Percentiles rank a stretch among this genome's conserved stretches.
These are phyloP conservation scores for Amaurobius ferox DNA, from an alignment of 2,888 invertebrate genomes.

Conservation along the genomic window DNA sequence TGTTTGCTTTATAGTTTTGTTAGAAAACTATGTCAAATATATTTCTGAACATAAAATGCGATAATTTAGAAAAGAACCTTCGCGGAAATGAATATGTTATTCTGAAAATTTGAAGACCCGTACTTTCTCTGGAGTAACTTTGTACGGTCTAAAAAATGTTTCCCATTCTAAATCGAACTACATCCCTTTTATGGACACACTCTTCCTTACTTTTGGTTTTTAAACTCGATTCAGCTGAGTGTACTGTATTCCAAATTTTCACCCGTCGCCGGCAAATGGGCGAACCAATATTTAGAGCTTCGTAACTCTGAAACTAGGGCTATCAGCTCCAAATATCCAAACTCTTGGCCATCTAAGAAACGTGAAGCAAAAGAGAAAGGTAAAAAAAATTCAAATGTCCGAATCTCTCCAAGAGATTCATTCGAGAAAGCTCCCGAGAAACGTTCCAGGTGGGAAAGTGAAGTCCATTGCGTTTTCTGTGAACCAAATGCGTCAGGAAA, in stretches of 20 bases:
- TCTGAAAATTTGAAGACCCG: background rate
- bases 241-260: constrained; percentile 25
- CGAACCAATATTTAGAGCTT: constrained; percentile 51
- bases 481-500: constrained; percentile 46
- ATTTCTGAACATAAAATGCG: too few relatives aligned
- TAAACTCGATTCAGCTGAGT: constrained; percentile 36
- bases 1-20: too few relatives aligned
- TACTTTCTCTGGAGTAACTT: background rate
- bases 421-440: constrained; percentile 32
- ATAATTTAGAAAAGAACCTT: too few relatives aligned
- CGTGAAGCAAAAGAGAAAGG: constrained; percentile 14
- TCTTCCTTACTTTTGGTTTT: constrained; percentile 37
- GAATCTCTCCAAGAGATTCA: constrained; percentile 44
- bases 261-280: constrained; percentile 28
- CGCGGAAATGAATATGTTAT: too few relatives aligned
- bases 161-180: background rate
- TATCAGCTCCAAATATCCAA: constrained; percentile 23
- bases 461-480: constrained; percentile 43
- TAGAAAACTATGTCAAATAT: too few relatives aligned
- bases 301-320: background rate
- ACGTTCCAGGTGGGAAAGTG: constrained; percentile 43
- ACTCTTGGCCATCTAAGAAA: constrained; percentile 5
- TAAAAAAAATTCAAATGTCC: constrained; percentile 55
- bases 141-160: background rate
- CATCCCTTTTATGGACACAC: constrained; percentile 36